A percentile compares a stretch with the other conserved stretches of the same genome.
Evolutionary conservation across 2,797 vertebrate genomes (phyloP).

Genomic region (Sphenopsis melanotis): DNA sequence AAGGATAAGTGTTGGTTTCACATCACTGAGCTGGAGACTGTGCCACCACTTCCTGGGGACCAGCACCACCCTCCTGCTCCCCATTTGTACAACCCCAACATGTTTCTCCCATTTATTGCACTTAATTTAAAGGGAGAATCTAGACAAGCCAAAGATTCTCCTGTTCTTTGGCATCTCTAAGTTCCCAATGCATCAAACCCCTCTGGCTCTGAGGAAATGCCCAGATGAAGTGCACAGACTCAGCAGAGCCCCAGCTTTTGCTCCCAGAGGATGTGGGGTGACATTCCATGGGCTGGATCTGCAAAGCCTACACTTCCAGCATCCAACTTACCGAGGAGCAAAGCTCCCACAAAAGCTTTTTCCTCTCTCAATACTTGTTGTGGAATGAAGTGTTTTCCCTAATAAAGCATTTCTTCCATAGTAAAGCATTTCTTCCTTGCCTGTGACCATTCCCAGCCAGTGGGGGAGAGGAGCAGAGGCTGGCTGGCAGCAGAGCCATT

Average conservation of each 20-base stretch:
- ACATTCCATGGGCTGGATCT: not conserved
- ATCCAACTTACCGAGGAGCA: not conserved
- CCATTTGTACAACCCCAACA: not conserved
- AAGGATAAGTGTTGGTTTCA: not conserved
- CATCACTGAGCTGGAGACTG: not conserved
- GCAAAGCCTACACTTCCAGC: not conserved
- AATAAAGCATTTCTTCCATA: not conserved
- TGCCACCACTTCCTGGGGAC: rapidly evolving
- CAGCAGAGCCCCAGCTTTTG: not conserved
- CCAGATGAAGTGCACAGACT: not conserved
- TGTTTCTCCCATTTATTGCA: not conserved
- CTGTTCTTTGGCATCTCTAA: not conserved
- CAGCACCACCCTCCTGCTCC: not conserved
- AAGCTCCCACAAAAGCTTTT: not conserved
- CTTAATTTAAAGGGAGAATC: not conserved
- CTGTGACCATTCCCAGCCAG: not conserved
- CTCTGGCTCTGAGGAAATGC: not conserved
- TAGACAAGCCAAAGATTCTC: not conserved
- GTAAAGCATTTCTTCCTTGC: not conserved
- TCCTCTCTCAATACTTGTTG: not conserved
- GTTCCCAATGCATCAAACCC: not conserved
- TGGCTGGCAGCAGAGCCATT: not conserved
- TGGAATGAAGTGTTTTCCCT: not conserved
- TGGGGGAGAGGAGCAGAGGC: not conserved
- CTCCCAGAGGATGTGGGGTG: not conserved